A percentile compares a stretch with the other conserved stretches of the same genome.
These are phyloP conservation scores for Calameuta idolon DNA, from an alignment of 2,888 invertebrate species.

Conservation along the genomic window DNA sequence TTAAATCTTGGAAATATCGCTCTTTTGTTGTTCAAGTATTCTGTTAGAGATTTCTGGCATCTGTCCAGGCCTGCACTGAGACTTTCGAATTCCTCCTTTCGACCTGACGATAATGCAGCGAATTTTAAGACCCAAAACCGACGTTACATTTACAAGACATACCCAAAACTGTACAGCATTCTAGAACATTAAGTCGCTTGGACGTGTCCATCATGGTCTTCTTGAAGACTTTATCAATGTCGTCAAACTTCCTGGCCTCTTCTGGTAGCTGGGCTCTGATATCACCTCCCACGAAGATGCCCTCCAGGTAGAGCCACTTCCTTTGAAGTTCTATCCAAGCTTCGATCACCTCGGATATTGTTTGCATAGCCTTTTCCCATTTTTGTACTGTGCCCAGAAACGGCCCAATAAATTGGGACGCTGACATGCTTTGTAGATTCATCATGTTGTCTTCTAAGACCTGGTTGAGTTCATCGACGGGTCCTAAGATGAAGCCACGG, in stretches of 20 bases:
- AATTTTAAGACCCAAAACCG: neutral
- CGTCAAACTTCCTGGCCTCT: conserved; percentile 91
- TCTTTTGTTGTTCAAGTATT: conserved; percentile 89
- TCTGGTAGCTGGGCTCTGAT: conserved; percentile 88
- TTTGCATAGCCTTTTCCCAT: conserved; percentile 85
- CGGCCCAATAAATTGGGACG: conserved; percentile 90
- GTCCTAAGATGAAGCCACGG: conserved; percentile 83
- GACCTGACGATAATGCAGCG: conserved; percentile 67
- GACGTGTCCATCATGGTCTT: conserved; percentile 89
- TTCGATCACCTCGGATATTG: conserved; percentile 87
- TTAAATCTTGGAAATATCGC: conserved; percentile 91
- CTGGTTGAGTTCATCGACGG: conserved; percentile 85
- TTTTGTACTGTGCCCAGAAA: conserved; percentile 85
- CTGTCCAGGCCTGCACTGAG: conserved; percentile 83
- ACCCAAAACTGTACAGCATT: conserved; percentile 77
- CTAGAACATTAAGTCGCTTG: conserved; percentile 82
- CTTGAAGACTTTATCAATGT: conserved; percentile 84
- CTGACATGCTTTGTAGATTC: conserved; percentile 91
- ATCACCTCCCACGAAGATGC: conserved; percentile 91
- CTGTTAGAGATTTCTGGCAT: conserved; percentile 92
- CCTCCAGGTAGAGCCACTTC: conserved; percentile 93
- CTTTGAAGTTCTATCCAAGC: conserved; percentile 89
- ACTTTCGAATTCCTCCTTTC: conserved; percentile 80
- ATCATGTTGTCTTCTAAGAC: conserved; percentile 90
- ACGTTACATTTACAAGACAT: neutral